A percentile compares a stretch with the other conserved stretches of the same genome.
These are phyloP conservation scores for Brenthis daphne DNA, from an alignment of 2,888 invertebrate genomes.

Conservation along the genomic window DNA sequence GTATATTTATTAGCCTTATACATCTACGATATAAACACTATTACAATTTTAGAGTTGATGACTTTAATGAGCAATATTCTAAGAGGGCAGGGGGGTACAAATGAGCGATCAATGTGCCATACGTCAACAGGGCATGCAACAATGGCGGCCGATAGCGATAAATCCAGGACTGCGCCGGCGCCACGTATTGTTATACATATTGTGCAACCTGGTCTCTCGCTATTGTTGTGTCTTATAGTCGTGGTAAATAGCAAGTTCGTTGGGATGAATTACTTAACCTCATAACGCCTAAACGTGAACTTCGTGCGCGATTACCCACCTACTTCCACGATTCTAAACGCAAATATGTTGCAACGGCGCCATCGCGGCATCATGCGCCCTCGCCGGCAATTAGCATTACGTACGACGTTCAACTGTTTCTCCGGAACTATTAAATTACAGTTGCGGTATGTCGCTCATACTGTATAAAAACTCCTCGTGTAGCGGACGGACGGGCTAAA, in stretches of 20 bases:
- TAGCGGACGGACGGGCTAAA: slow-evolving; percentile 57
- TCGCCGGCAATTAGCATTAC: slow-evolving; percentile 60
- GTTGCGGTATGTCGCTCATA: slow-evolving; percentile 52
- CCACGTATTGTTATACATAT: slow-evolving; percentile 44
- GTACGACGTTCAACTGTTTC: slow-evolving; percentile 62
- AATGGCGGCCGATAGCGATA: slow-evolving; percentile 52
- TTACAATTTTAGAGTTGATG: no score
- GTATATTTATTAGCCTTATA: no score
- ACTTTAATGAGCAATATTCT: slow-evolving; percentile 33
- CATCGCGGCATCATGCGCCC: slow-evolving; percentile 48
- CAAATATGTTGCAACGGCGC: slow-evolving; percentile 63
- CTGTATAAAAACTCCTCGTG: slow-evolving; percentile 57
- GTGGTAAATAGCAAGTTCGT: slow-evolving; percentile 57
- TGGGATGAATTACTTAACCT: slow-evolving; percentile 55
- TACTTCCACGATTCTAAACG: slow-evolving; percentile 43
- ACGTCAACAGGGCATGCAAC: slow-evolving; percentile 42
- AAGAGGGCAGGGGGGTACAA: slow-evolving; percentile 48
- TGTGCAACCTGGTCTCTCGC: slow-evolving; percentile 54
- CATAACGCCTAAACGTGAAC: slow-evolving; percentile 42
- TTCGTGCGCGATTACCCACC: slow-evolving; percentile 41
- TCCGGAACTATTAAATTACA: slow-evolving; percentile 74
- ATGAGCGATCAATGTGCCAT: slow-evolving; percentile 53
- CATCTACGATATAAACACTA: no score
- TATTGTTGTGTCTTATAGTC: slow-evolving; percentile 56
- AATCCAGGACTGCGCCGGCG: slow-evolving; percentile 53